A percentile compares a stretch with the other conserved stretches of the same genome.
Evolutionary conservation across 1,140 invertebrate species (phyloP).

Genomic region (Proctacanthus coquilletti): DNA sequence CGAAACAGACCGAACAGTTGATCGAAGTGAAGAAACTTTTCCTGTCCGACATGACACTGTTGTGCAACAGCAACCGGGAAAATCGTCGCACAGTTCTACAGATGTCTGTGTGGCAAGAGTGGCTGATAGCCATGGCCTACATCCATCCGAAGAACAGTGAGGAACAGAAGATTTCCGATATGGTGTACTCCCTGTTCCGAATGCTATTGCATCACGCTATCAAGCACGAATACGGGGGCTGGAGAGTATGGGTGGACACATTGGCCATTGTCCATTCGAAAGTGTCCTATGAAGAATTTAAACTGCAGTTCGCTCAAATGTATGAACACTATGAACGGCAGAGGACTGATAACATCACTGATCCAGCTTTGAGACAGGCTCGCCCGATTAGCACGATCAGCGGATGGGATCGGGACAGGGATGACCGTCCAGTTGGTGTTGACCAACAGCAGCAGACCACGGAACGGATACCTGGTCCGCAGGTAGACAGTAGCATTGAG

Average conservation of each 20-base stretch:
- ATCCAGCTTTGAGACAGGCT: slow-evolving; percentile 79
- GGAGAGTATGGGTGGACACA: slow-evolving; percentile 99
- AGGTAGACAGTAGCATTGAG: too few species aligned
- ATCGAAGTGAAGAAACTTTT: slow-evolving; percentile 93
- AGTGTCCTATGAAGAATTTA: slow-evolving; percentile 95
- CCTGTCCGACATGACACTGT: slow-evolving; percentile 89
- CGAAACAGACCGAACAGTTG: slow-evolving; percentile 79
- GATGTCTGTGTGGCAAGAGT: slow-evolving; percentile 99
- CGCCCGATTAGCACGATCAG: slow-evolving; percentile 91
- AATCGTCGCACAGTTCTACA: slow-evolving; percentile 93
- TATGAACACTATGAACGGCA: slow-evolving; percentile 93
- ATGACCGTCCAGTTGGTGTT: too few species aligned
- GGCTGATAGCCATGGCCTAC: slow-evolving; percentile 97
- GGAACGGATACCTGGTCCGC: too few species aligned
- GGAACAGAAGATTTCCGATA: slow-evolving; percentile 92
- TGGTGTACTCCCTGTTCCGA: slow-evolving; percentile 93
- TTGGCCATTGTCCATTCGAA: slow-evolving; percentile 98
- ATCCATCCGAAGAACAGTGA: slow-evolving; percentile 91
- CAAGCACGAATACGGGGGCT: slow-evolving; percentile 98
- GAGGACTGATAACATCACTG: slow-evolving; percentile 83
- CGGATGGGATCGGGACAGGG: slow-evolving; percentile 65
- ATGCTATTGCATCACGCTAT: slow-evolving; percentile 98
- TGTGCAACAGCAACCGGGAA: slow-evolving; percentile 95
- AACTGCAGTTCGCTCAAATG: slow-evolving; percentile 89
- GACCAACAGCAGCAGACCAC: slow-evolving; percentile 17